A percentile compares a stretch with the other conserved stretches of the same genome.
phyloP scores from a whole-genome alignment of 2,797 vertebrate genomes.

The Acrocephalus scirpaceus region DNA sequence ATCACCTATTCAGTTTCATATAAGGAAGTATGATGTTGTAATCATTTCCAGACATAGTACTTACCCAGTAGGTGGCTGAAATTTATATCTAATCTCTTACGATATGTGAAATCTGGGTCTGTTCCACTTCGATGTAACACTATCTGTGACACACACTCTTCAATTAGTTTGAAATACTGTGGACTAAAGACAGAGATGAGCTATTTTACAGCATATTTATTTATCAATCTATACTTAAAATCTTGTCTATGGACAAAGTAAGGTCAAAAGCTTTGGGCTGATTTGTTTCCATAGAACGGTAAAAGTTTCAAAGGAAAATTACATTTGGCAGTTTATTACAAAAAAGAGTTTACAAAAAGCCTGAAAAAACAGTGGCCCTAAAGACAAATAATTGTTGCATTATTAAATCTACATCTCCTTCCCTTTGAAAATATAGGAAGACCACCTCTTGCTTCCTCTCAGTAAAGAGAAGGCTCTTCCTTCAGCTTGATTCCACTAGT shows the following conservation, averaged over 20 bases:
- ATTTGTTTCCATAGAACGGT: not conserved
- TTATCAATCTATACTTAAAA: not conserved
- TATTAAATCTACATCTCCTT: not conserved
- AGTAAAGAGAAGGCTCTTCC: not conserved
- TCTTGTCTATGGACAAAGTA: not conserved
- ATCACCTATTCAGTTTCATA: not conserved
- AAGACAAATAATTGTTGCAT: not conserved
- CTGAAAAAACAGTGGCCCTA: not conserved
- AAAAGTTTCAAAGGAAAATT: not conserved
- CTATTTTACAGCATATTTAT: not conserved
- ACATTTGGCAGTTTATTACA: not conserved
- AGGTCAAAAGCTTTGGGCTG: not conserved
- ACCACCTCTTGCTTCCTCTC: not conserved
- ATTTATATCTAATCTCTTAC: conserved; percentile 93
- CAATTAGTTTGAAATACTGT: conserved; percentile 97
- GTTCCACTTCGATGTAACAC: conserved; percentile 92
- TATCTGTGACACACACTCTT: conserved; percentile 96
- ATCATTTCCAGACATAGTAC: conserved; percentile 30
- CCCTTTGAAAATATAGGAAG: not conserved
- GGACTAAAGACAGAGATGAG: conserved; percentile 78
- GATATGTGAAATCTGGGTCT: conserved; percentile 95
- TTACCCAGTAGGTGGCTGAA: conserved; percentile 91
- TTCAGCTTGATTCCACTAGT: not conserved
- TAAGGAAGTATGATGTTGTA: not conserved
- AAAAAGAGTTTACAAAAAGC: not conserved